phyloP scores from a whole-genome alignment of 2,797 vertebrate species.

The Prionace glauca region DNA sequence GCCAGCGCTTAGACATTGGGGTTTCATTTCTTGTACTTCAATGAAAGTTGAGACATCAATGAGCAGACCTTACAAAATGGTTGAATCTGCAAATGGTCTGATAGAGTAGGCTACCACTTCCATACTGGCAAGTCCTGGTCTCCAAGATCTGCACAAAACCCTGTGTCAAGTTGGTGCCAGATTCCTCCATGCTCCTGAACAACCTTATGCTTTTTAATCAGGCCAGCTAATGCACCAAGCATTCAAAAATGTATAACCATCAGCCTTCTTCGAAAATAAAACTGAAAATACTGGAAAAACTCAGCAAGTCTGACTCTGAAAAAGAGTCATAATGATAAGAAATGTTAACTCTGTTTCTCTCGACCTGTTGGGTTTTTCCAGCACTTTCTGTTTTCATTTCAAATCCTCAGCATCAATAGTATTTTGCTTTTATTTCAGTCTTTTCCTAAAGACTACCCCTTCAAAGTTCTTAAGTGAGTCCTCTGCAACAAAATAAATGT shows the following conservation, averaged over 20 bases:
- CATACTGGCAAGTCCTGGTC: too few relatives aligned
- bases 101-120: not conserved
- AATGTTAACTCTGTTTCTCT: too few relatives aligned
- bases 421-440: too few relatives aligned
- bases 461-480: too few relatives aligned
- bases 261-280: not conserved
- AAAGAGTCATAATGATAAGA: too few relatives aligned
- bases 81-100: not conserved
- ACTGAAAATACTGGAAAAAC: too few relatives aligned
- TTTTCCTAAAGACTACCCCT: not conserved
- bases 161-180: not conserved
- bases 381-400: too few relatives aligned
- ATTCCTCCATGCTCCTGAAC: not conserved
- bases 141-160: not conserved
- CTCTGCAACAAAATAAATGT: too few relatives aligned
- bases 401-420: too few relatives aligned
- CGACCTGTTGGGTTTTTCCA: too few relatives aligned
- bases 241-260: not conserved
- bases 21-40: not conserved
- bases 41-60: not conserved
- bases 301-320: too few relatives aligned
- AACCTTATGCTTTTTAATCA: not conserved
- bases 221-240: not conserved
- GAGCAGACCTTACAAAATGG: not conserved
- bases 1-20: not conserved